phyloP scores from a whole-genome alignment of 2,113 vertebrate species.

The Brienomyrus brachyistius region DNA sequence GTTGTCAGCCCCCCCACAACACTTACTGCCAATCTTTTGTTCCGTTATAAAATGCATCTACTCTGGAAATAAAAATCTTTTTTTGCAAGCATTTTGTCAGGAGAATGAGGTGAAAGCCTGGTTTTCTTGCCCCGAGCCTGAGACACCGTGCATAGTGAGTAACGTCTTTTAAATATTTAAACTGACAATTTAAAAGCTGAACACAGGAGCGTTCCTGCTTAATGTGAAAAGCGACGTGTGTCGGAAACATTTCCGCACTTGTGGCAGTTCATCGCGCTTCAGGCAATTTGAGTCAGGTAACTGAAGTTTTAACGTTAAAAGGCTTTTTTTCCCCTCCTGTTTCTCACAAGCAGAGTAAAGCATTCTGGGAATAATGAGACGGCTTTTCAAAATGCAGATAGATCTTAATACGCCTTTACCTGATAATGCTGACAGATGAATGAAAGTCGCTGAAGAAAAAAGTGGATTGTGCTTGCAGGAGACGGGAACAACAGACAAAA shows the following conservation, averaged over 20 bases:
- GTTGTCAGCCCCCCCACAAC: background rate
- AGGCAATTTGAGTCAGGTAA: conserved; percentile 75
- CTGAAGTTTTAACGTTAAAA: conserved; percentile 61
- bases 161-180: conserved; percentile 40
- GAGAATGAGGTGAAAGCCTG: conserved; percentile 47
- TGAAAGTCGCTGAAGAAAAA: conserved; percentile 30
- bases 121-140: conserved; percentile 47
- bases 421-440: conserved; percentile 59
- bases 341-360: conserved; percentile 32
- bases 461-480: conserved; percentile 17
- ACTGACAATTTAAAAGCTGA: conserved; percentile 58
- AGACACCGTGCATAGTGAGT: conserved; percentile 59
- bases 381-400: conserved; percentile 64
- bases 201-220: conserved; percentile 60
- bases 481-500: conserved; percentile 18
- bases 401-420: conserved; percentile 62
- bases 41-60: background rate
- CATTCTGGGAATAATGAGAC: conserved; percentile 64
- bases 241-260: conserved; percentile 45
- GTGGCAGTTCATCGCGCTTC: conserved; percentile 57
- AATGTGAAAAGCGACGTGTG: conserved; percentile 55
- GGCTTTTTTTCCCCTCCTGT: background rate
- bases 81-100: conserved; percentile 56
- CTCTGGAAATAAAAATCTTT: conserved; percentile 37
- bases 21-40: conserved; percentile 58